These are phyloP conservation scores for Bos indicus DNA, from an alignment of 2,113 vertebrate genomes.

Conservation along the genomic window DNA sequence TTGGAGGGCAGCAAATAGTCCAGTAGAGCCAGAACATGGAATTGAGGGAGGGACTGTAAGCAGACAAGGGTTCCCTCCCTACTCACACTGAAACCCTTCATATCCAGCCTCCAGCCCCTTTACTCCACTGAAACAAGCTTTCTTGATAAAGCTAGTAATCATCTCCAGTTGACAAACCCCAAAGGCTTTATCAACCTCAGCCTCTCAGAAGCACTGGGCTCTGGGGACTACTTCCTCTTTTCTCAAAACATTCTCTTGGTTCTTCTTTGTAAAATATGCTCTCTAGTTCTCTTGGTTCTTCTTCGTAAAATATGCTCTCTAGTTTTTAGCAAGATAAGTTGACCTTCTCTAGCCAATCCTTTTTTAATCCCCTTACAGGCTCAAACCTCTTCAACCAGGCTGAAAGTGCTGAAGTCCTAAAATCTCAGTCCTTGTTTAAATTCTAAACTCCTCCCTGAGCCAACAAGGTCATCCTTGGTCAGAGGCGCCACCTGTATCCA, in stretches of 20 bases:
- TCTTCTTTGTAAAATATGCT: too few relatives aligned
- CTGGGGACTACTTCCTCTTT: neutral
- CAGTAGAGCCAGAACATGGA: neutral
- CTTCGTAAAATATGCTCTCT: neutral
- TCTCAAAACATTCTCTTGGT: neutral
- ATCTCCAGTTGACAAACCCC: neutral
- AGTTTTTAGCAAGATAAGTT: neutral
- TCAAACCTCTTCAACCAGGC: neutral
- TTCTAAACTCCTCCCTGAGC: neutral
- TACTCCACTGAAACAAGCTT: neutral
- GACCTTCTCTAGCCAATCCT: neutral
- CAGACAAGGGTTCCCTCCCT: neutral
- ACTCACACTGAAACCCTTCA: neutral
- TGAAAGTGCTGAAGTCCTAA: neutral
- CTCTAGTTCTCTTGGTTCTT: neutral
- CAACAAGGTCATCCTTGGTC: neutral
- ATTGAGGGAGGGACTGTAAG: neutral
- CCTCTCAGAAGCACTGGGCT: neutral
- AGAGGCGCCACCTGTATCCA: neutral
- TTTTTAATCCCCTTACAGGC: neutral
- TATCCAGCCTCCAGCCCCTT: neutral
- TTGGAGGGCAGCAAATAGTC: neutral
- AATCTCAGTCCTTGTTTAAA: neutral
- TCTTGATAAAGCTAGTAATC: neutral
- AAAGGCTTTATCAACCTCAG: neutral